Evolutionary conservation across 2,888 invertebrate genomes (phyloP), one percentile per base, ranked within the genome.

Genomic region (Octodonta nipae): DNA sequence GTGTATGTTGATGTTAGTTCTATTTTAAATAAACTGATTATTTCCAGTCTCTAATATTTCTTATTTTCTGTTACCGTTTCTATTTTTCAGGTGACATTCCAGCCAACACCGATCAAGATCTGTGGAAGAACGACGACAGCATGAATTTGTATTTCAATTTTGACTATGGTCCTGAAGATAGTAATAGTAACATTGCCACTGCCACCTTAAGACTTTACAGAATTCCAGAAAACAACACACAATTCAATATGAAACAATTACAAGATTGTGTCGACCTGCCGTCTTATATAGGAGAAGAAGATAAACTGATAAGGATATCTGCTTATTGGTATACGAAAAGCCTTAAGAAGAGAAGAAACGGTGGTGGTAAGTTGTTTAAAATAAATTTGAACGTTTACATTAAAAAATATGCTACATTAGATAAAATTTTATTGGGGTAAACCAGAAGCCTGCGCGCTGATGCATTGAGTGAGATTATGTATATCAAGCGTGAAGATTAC

Each of bases 61-160:
- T 5, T 17, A 13, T 4, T 13, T 12, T 28, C 12, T n/a, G 15
- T 11, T 20, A 22, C 20, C 14, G n/a, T 7, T n/a, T n/a, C n/a
- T n/a, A n/a, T 30, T 5, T 32, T 30, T n/a, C 38, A 73, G 73
- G 73, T 55, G 67, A 66, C 41, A 44, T 66, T 11, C 72, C 73
- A 1, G 53, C 62, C 34, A 67, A 69, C 43, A 67, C 68, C 4
- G 70, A 71, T 35, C 56, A 63, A 34, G 72, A 71, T 17, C 49
- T 63, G 2, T 71, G 71, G 70, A 56, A 59, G 22, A 64, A 68
- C 35, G 61, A 65, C 11, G 62, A 63, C 34, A 56, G 62, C 2
- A 69, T 73, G 66, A 71, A 71, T 48, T 56, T 73, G 43, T 63
- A 63, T 43, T 73, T 73, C 49, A 66, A 70, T 40, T 54, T 72